phyloP scores from a whole-genome alignment of 2,797 vertebrate genomes.

The Galago senegalensis region DNA sequence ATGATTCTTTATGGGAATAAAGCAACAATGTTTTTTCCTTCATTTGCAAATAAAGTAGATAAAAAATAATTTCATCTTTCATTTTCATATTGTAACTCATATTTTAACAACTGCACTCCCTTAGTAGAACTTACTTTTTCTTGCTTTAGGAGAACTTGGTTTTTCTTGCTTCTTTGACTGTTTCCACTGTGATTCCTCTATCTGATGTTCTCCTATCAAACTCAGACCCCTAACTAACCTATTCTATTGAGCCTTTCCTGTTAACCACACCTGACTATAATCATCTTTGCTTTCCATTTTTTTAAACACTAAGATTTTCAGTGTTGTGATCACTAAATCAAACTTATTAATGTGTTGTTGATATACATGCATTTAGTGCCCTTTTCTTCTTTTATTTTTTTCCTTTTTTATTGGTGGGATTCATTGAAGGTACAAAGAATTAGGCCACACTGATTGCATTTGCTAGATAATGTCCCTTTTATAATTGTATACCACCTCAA shows the following conservation, averaged over 20 bases:
- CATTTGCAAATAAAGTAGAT: background rate
- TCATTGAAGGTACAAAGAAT: too few relatives aligned
- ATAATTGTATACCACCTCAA: too few relatives aligned
- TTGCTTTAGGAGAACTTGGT: background rate
- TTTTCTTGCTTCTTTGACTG: background rate
- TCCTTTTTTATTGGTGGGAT: too few relatives aligned
- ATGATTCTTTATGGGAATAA: slow-evolving; percentile 21
- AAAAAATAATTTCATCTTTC: background rate
- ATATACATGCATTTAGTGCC: background rate
- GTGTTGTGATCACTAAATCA: background rate
- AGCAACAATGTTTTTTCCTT: background rate
- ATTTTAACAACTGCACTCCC: background rate
- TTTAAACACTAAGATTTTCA: background rate
- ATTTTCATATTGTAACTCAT: background rate
- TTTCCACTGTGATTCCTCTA: background rate
- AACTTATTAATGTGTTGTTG: background rate
- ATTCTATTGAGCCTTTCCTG: background rate
- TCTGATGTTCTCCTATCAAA: background rate
- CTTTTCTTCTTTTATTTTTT: background rate
- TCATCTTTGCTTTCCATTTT: background rate
- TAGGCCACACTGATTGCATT: too few relatives aligned
- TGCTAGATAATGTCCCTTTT: too few relatives aligned
- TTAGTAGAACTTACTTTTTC: background rate
- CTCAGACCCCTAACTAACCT: background rate
- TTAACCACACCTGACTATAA: background rate